A percentile compares a stretch with the other conserved stretches of the same genome.
These are phyloP conservation scores for Choreutis nemorana DNA, from an alignment of 2,888 invertebrate genomes.

Conservation along the genomic window DNA sequence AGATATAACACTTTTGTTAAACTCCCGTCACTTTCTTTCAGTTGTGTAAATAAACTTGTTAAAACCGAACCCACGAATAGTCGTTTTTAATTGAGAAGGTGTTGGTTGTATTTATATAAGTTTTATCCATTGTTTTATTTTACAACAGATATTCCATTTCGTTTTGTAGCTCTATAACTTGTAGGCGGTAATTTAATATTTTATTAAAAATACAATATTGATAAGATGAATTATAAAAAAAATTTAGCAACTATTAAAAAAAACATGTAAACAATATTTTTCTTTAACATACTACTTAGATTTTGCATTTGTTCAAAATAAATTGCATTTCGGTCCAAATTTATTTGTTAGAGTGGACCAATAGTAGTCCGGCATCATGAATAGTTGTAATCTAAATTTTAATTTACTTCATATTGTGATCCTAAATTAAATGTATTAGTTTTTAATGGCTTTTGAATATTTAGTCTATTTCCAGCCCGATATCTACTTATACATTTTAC, in stretches of 20 bases:
- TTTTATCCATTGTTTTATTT: too few species aligned
- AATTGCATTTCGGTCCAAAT: conserved; percentile 12
- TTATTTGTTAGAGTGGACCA: conserved; percentile 2
- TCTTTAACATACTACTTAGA: not conserved
- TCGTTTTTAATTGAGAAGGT: conserved; percentile 28
- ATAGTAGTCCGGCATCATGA: conserved; percentile 12
- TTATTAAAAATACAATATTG: too few species aligned
- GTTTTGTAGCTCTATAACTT: conserved; percentile 8
- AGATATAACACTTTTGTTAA: conserved; percentile 14
- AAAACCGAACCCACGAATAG: conserved; percentile 26
- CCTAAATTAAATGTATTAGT: conserved; percentile 58
- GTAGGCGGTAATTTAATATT: conserved; percentile 4
- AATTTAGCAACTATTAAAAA: too few species aligned
- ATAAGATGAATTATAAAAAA: too few species aligned
- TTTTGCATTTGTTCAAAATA: conserved; percentile 11
- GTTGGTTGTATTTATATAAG: conserved; percentile 26
- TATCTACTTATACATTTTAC: too few species aligned
- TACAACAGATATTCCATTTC: conserved; percentile 9
- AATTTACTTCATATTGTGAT: conserved; percentile 42
- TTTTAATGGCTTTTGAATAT: too few species aligned
- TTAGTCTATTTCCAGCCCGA: too few species aligned
- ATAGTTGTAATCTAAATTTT: conserved; percentile 28
- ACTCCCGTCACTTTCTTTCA: conserved; percentile 15
- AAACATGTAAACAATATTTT: too few species aligned
- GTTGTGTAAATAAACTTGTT: conserved; percentile 48